Evolutionary conservation across 53 echinoderm and acorn worm species (phyloP), one percentile per base, ranked within the genome.

Genomic region (Arbacia lixula): DNA sequence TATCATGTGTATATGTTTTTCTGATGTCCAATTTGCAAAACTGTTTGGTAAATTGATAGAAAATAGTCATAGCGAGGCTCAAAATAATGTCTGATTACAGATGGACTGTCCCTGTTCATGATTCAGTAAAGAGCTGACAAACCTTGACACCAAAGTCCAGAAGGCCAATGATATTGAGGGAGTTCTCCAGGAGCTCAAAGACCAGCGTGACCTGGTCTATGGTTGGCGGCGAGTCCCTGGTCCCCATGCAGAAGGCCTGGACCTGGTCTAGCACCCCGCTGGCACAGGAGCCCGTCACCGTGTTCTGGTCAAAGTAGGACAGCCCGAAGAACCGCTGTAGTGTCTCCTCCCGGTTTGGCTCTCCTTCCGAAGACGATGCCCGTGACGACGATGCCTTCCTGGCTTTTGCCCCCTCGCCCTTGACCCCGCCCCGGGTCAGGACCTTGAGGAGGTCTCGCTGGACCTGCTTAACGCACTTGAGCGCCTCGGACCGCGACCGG

Each of bases 141-240:
- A 91, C 93, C 88, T 99, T 95, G 21, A 92, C 86, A 0, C 92
- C 92, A 60, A 92, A 99, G 9, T 99, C 99, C 83, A 99, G 77
- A 68, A 99, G 85, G 4, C 92, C 95, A 66, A 92, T 87, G 32
- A 99, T 91, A 75, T 95, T 99, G 43, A 99, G 87, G 2, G 99
- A 91, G 73, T 75, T 92, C 84, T 99, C 99, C 85, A 99, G 85
- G 52, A 99, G 71, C 41, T 99, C 99, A 85, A 99, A 92, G 22
- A 95, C 88, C 1, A 95, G 83, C 6, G 90, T 95, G 42, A 99
- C 92, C 84, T 99, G 99, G 36, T 99, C 99, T 24, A 99, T 72
- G 0, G 92, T 84, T 5, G 99, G 99, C 31, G 95, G 85, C 20
- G 85, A 78, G 27, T 94, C 95, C 67, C 88, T 35, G 29, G 54